Conservation (phyloP, 1,140 invertebrate genomes). For the Cyphomyrmex costatus region DNA sequence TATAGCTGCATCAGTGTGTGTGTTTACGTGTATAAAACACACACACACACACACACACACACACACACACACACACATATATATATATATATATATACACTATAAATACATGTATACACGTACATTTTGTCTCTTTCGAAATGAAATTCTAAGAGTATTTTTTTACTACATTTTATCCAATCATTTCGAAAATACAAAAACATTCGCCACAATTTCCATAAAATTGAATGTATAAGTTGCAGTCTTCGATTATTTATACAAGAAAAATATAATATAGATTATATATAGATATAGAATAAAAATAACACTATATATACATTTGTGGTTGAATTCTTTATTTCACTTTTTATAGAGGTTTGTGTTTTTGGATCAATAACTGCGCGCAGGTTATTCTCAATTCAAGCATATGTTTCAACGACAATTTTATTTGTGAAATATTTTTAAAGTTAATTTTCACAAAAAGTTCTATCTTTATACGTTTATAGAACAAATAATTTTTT, state of each 20-base stretch:
- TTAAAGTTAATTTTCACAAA: neutral
- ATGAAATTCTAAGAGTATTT: conserved; percentile 18
- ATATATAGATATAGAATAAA: conserved; percentile 18
- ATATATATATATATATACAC: neutral
- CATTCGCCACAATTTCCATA: neutral
- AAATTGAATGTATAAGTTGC: conserved; percentile 13
- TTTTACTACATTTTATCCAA: conserved; percentile 23
- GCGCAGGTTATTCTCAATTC: neutral
- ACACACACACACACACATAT: no score
- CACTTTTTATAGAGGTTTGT: neutral
- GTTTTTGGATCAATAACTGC: conserved; percentile 15
- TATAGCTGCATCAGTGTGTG: neutral
- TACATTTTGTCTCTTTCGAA: neutral
- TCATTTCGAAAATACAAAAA: neutral
- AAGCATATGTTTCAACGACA: conserved; percentile 2
- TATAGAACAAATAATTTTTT: neutral
- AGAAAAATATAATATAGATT: no score
- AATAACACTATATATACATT: conserved; percentile 11
- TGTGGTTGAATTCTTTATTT: conserved; percentile 8
- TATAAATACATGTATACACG: no score
- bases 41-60: no score
- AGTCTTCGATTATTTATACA: neutral
- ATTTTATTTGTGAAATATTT: conserved; percentile 9
- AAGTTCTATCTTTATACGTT: neutral
- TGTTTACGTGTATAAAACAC: no score